Conservation (phyloP, 2,113 vertebrate genomes). For the Tragulus kanchil region DNA sequence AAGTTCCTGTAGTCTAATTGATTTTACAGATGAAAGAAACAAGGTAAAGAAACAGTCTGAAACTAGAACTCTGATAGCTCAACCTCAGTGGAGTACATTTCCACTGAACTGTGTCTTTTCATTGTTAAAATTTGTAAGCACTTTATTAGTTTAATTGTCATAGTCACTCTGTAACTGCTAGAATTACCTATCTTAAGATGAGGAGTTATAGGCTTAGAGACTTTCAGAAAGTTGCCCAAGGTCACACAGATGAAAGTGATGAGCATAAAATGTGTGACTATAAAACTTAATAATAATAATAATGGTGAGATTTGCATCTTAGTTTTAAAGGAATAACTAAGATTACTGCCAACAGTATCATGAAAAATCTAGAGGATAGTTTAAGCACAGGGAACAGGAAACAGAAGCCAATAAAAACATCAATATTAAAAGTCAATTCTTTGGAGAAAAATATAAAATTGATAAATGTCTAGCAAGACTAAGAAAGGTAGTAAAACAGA, state of each 20-base stretch:
- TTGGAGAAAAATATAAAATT: neutral
- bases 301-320: neutral
- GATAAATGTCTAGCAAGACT: neutral
- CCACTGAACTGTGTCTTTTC: neutral
- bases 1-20: neutral
- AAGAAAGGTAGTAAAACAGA: neutral
- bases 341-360: neutral
- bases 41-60: neutral
- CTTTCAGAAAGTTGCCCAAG: neutral
- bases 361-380: neutral
- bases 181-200: neutral
- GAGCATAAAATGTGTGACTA: neutral
- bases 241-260: neutral
- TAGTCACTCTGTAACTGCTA: neutral
- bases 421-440: neutral
- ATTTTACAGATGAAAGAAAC: neutral
- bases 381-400: neutral
- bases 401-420: neutral
- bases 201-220: neutral
- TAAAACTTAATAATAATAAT: neutral
- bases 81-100: neutral
- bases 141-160: conserved; percentile 11
- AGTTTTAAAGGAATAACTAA: neutral
- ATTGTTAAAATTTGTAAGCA: neutral
- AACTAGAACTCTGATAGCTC: neutral